phyloP scores from a whole-genome alignment of 92 coral and sea anemone genomes.

The Montipora capitata region DNA sequence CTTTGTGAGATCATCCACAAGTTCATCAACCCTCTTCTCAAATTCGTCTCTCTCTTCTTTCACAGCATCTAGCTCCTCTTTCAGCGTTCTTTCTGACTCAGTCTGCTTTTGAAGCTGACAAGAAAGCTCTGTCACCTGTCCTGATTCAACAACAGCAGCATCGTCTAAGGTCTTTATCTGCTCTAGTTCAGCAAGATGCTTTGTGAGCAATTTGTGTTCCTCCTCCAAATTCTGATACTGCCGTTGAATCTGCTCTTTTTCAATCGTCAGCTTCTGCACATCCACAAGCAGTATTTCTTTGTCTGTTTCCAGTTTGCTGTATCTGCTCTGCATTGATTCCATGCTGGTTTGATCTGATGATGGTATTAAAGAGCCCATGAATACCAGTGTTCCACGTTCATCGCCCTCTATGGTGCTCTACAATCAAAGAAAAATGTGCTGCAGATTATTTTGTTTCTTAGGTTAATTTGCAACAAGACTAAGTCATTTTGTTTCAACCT shows the following conservation, averaged over 20 bases:
- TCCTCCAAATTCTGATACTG: slow-evolving; percentile 28
- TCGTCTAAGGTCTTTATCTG: neutral
- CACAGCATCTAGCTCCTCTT: slow-evolving; percentile 14
- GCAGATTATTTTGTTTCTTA: no score
- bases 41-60: slow-evolving; percentile 51
- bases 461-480: neutral
- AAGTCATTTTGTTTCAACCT: neutral
- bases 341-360: slow-evolving; percentile 18
- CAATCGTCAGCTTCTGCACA: slow-evolving; percentile 64
- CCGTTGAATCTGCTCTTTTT: slow-evolving; percentile 57
- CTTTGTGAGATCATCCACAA: slow-evolving; percentile 14
- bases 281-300: slow-evolving; percentile 72
- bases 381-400: slow-evolving; percentile 30
- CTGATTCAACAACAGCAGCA: neutral
- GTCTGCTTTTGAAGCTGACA: slow-evolving; percentile 33
- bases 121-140: neutral
- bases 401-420: slow-evolving; percentile 22
- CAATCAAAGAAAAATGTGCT: neutral
- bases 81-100: slow-evolving; percentile 33
- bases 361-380: slow-evolving; percentile 5
- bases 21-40: slow-evolving; percentile 27
- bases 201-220: slow-evolving; percentile 26
- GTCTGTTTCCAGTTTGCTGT: slow-evolving; percentile 51
- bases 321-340: slow-evolving; percentile 23
- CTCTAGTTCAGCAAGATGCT: slow-evolving; percentile 26